phyloP scores from a whole-genome alignment of 2,113 vertebrate genomes.

The Trogon melanurus region DNA sequence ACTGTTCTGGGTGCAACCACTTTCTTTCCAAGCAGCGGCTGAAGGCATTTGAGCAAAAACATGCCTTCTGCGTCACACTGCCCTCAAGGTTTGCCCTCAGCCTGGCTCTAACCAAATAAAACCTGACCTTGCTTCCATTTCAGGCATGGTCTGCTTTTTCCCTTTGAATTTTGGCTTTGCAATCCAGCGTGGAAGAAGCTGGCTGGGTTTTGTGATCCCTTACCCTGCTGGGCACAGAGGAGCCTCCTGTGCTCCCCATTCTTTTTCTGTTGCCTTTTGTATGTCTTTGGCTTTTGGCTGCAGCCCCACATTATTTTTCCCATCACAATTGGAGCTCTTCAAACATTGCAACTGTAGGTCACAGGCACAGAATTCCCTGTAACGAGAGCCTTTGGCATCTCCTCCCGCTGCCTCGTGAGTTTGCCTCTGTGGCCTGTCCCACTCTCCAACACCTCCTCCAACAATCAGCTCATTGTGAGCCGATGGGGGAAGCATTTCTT shows the following conservation, averaged over 20 bases:
- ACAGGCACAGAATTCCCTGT: conserved; percentile 29
- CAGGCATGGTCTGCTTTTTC: not conserved
- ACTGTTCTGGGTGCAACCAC: not conserved
- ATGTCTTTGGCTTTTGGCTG: conserved; percentile 37
- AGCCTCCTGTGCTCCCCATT: not conserved
- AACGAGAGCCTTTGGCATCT: conserved; percentile 46
- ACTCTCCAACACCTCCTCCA: conserved; percentile 23
- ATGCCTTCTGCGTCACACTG: not conserved
- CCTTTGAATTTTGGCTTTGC: conserved; percentile 24
- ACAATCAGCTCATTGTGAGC: conserved; percentile 75
- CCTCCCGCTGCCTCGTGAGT: not conserved
- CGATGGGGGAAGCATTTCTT: not conserved
- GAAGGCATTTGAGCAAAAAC: conserved; percentile 1
- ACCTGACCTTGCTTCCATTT: conserved; percentile 19
- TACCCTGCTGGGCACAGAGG: conserved; percentile 2
- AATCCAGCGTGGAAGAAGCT: not conserved
- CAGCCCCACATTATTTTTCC: conserved; percentile 36
- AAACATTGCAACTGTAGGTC: conserved; percentile 59
- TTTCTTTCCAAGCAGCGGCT: not conserved
- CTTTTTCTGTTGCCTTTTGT: conserved; percentile 7
- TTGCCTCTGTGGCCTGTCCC: conserved; percentile 44
- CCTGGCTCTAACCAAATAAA: conserved; percentile 4
- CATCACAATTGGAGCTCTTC: conserved; percentile 43
- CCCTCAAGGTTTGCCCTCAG: conserved; percentile 10
- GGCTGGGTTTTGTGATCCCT: conserved; percentile 1